These are phyloP conservation scores for Nyctibius grandis DNA, from an alignment of 2,797 vertebrate species.

Conservation along the genomic window DNA sequence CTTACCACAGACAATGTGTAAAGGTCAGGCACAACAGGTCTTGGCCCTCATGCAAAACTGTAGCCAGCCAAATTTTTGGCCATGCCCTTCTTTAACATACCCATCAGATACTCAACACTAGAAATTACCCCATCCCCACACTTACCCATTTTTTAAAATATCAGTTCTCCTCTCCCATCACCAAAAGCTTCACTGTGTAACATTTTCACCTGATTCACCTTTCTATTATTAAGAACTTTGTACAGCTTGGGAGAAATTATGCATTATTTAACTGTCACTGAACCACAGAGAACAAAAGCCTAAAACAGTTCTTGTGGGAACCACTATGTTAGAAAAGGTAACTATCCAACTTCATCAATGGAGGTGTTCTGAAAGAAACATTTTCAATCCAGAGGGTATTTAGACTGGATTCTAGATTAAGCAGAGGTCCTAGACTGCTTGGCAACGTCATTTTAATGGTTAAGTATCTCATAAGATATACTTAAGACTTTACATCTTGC, in stretches of 20 bases:
- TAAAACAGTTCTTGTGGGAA: background rate
- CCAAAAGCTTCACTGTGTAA: background rate
- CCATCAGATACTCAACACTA: background rate
- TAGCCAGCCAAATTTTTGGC: background rate
- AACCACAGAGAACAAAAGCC: background rate
- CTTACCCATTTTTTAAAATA: background rate
- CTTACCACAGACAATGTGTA: background rate
- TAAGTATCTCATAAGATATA: background rate
- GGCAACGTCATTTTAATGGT: background rate
- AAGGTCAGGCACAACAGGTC: background rate
- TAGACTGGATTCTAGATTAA: slow-evolving; percentile 9
- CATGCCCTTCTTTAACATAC: background rate
- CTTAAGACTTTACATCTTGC: background rate
- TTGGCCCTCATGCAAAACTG: background rate
- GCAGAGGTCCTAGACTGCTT: background rate
- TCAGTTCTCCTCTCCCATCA: background rate
- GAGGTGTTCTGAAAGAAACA: background rate
- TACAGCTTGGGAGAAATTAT: background rate
- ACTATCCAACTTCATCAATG: background rate
- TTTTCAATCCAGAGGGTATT: background rate
- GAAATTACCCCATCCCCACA: background rate
- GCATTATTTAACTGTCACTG: background rate
- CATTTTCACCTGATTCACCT: background rate
- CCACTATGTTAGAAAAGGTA: background rate
- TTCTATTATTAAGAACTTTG: background rate